Percentiles rank a stretch among this genome's conserved stretches.
phyloP scores from a whole-genome alignment of 2,888 invertebrate species.

The Physocephala rufipes region DNA sequence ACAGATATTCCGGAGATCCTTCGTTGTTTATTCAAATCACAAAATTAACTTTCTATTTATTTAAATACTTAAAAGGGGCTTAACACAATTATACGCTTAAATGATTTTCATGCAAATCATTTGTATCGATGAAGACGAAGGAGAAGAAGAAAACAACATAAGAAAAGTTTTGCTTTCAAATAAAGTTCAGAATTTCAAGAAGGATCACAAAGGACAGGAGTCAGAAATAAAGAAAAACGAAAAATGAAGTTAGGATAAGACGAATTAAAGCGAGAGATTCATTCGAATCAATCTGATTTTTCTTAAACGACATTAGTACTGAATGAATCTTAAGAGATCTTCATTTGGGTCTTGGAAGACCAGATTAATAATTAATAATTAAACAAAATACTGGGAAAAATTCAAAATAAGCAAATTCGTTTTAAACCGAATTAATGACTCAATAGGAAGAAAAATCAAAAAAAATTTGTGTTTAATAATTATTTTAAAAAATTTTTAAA shows the following conservation, averaged over 20 bases:
- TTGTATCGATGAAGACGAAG: neutral
- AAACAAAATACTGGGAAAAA: neutral
- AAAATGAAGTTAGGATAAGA: neutral
- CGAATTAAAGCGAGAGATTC: neutral
- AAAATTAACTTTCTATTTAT: constrained; percentile 64
- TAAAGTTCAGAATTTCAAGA: neutral
- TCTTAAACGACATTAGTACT: too few species aligned
- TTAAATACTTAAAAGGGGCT: constrained; percentile 64
- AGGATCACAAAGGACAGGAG: constrained; percentile 16
- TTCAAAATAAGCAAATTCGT: neutral
- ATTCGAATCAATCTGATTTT: too few species aligned
- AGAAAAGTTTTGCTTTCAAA: neutral
- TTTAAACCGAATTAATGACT: neutral
- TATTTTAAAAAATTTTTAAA: too few species aligned
- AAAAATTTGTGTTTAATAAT: too few species aligned
- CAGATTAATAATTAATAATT: too few species aligned
- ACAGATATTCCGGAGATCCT: neutral
- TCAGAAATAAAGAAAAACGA: neutral
- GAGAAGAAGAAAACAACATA: too few species aligned
- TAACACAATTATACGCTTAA: constrained; percentile 64
- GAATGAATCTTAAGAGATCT: too few species aligned
- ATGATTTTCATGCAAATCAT: constrained; percentile 55
- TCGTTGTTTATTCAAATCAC: constrained; percentile 12
- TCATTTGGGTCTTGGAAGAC: too few species aligned
- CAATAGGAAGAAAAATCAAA: too few species aligned